phyloP scores from a whole-genome alignment of 2,888 invertebrate genomes.

The Emmelina monodactyla region DNA sequence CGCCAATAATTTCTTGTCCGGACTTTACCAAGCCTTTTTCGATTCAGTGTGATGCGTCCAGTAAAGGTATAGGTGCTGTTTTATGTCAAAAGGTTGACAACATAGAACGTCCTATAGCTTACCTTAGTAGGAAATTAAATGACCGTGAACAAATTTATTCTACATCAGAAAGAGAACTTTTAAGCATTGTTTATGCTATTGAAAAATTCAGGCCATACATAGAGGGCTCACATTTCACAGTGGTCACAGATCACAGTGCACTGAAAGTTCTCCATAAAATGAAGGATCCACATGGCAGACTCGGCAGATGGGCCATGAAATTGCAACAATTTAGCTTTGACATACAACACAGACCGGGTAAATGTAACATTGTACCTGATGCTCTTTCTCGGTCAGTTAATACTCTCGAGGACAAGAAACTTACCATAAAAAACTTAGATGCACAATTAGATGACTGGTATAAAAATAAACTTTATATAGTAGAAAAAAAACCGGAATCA shows the following conservation, averaged over 20 bases:
- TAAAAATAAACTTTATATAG: too few relatives aligned
- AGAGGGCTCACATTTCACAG: constrained; percentile 5
- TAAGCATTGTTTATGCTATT: constrained; percentile 11
- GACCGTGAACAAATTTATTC: constrained; percentile 13
- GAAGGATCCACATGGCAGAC: constrained; percentile 7
- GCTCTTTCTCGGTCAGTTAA: too few relatives aligned
- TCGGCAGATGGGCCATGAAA: constrained; percentile 4
- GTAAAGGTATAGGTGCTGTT: constrained; percentile 12
- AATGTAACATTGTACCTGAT: constrained; percentile 6
- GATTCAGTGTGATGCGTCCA: constrained; percentile 11
- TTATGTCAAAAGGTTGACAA: constrained; percentile 10
- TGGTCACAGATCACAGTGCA: constrained; percentile 8
- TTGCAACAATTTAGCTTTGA: constrained; percentile 4
- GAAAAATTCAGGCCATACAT: constrained; percentile 14
- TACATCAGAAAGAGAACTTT: constrained; percentile 12
- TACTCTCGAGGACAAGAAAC: too few relatives aligned
- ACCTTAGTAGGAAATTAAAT: constrained; percentile 9
- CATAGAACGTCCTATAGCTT: constrained; percentile 12
- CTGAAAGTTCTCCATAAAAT: constrained; percentile 5
- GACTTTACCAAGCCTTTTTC: constrained; percentile 8
- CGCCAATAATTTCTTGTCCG: constrained; percentile 10
- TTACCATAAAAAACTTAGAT: too few relatives aligned
- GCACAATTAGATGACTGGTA: too few relatives aligned
- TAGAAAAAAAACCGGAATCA: too few relatives aligned
- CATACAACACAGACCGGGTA: constrained; percentile 4